Base-by-base conservation (phyloP, 2,888 invertebrate genomes). In the Anaspis maculata region DNA sequence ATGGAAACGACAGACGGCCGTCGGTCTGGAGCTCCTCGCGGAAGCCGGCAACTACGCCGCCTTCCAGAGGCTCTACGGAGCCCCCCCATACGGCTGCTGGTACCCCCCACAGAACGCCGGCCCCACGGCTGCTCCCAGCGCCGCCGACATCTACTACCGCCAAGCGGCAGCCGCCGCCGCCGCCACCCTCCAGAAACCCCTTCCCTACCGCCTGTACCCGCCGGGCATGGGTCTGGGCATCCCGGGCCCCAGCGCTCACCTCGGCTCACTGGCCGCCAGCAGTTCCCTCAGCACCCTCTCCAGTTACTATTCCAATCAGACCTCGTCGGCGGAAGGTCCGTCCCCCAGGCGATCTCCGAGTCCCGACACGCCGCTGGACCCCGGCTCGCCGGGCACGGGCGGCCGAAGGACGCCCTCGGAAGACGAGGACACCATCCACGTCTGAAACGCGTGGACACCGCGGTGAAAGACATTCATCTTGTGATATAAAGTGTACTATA, bases 1-100 rank as follows among this genome's bases (percentile, higher is more conserved):
- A 73, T 98, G 97, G 97, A 97, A 97, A 68, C 80, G 97, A 2
- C 97, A 97, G 67, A 95, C 97, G 10, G 94, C 97, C 1, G 97
- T 97, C 2, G 96, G 97, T 0, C 68, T 96, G 49, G 98, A 98
- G 64, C 77, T 98, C 23, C 71, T 98, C 34, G 92, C 95, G 2
- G 98, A 98, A 65, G 94, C 96, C 0, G 94, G 94, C 5, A 97
- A 96, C 71, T 92, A 91, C 68, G 95, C 95, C 1, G 97, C 97
- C n/a, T 90, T 98, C 59, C 96, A 96, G 69, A 77, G 96, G 42
- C 73, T 97, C 43, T 91, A 90, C 68, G 87, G 87, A 6, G 77
- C 77, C 0, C 76, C 77, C 7, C 79, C 83, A 0, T 85, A 85
- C 63, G 74, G 76, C 25, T 75, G 74, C 37, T 77, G 76, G 67